Evolutionary conservation across 2,797 vertebrate genomes (phyloP).

Genomic region (Chloroceryle inda): DNA sequence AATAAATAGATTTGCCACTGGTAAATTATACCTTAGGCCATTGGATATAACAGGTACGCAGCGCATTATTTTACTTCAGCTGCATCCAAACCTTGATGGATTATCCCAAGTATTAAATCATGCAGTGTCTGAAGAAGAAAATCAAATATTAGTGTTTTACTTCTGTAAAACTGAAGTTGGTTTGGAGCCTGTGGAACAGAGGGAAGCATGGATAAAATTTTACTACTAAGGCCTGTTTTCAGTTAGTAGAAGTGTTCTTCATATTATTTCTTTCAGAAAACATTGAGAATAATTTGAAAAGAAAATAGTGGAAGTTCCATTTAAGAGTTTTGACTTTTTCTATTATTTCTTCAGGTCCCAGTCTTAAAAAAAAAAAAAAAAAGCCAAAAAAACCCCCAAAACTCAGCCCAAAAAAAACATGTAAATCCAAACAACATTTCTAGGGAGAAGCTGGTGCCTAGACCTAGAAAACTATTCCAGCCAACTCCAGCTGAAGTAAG

Average conservation of each 20-base stretch:
- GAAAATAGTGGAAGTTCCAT: background rate
- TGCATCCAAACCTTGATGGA: background rate
- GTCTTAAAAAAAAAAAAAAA: background rate
- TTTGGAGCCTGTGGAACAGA: background rate
- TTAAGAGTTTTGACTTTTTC: background rate
- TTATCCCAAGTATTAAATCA: background rate
- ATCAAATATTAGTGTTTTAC: background rate
- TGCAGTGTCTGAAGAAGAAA: background rate
- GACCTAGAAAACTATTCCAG: background rate
- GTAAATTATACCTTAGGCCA: background rate
- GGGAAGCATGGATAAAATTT: background rate
- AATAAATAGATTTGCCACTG: background rate
- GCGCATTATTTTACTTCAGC: background rate
- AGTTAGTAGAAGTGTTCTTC: background rate
- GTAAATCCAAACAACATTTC: background rate
- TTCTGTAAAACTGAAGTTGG: background rate
- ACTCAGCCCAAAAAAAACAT: background rate
- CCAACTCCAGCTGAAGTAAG: background rate
- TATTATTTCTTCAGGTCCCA: background rate
- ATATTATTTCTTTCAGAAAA: background rate
- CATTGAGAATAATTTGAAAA: background rate
- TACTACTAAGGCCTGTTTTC: background rate
- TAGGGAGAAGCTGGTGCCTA: background rate
- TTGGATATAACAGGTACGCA: fast-evolving
- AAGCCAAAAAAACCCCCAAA: no score